A percentile compares a stretch with the other conserved stretches of the same genome.
These are phyloP conservation scores for Enteromius argenteus DNA, from an alignment of 2,797 vertebrate genomes.

Conservation along the genomic window DNA sequence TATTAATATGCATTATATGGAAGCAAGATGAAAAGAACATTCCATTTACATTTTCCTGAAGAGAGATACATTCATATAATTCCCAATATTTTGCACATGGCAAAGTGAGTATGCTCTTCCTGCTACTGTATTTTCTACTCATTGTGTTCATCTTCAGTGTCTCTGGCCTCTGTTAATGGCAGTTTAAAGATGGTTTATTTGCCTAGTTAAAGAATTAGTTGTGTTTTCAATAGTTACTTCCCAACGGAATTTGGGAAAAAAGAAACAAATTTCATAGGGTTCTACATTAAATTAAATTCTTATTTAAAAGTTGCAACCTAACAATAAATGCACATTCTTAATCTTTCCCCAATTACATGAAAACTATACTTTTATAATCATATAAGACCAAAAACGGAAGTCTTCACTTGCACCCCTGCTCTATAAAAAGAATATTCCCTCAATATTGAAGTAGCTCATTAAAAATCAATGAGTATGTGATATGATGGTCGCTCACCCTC, in stretches of 20 bases:
- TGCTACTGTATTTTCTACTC: too few relatives aligned
- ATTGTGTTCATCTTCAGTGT: too few relatives aligned
- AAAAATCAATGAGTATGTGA: slow-evolving; percentile 12
- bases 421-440: slow-evolving; percentile 16
- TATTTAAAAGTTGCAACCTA: not conserved
- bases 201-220: not conserved
- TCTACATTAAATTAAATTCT: not conserved
- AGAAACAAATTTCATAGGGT: too few relatives aligned
- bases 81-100: not conserved
- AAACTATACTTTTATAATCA: not conserved
- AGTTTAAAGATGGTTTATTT: too few relatives aligned
- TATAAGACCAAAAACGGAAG: not conserved
- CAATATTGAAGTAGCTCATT: slow-evolving; percentile 29
- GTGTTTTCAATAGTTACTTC: not conserved
- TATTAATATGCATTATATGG: not conserved
- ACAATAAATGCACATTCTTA: not conserved
- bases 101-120: too few relatives aligned
- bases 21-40: not conserved
- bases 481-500: slow-evolving; percentile 77
- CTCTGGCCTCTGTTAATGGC: too few relatives aligned
- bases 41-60: not conserved
- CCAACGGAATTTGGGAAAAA: too few relatives aligned
- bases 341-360: not conserved
- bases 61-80: too few relatives aligned
- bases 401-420: not conserved